Evolutionary conservation across 2,888 invertebrate species (phyloP).

Genomic region (Tetranychus truncatus): DNA sequence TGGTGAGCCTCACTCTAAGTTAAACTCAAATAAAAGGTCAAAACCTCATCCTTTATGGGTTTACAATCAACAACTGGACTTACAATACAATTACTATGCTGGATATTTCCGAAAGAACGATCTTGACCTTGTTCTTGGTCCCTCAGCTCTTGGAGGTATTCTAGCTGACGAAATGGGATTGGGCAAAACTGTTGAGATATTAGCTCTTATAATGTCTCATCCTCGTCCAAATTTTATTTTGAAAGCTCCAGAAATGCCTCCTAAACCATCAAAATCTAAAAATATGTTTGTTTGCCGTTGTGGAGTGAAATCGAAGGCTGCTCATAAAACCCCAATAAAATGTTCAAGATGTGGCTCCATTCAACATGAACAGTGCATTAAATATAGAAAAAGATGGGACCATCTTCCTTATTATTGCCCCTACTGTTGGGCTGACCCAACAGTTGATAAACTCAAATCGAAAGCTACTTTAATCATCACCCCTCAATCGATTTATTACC

Average conservation of each 20-base stretch:
- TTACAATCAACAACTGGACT: conserved; percentile 29
- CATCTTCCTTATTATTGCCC: conserved; percentile 43
- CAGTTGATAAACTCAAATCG: conserved; percentile 34
- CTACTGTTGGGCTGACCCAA: conserved; percentile 42
- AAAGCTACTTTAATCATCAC: conserved; percentile 52
- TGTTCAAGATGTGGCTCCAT: conserved; percentile 42
- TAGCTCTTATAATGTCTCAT: conserved; percentile 46
- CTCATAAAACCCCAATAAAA: conserved; percentile 16
- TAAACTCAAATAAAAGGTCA: background rate
- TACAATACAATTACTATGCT: conserved; percentile 37
- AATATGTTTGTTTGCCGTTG: conserved; percentile 19
- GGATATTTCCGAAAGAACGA: conserved; percentile 29
- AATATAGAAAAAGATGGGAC: conserved; percentile 32
- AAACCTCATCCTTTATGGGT: conserved; percentile 30
- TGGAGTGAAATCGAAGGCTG: conserved; percentile 20
- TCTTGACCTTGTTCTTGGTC: background rate
- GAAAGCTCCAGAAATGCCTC: background rate
- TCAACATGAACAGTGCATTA: conserved; percentile 48
- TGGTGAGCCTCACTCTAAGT: background rate
- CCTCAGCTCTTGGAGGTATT: conserved; percentile 45
- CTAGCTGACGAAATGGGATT: conserved; percentile 64
- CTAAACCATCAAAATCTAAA: background rate
- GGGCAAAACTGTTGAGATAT: conserved; percentile 57
- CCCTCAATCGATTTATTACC: conserved; percentile 46
- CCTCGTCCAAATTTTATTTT: conserved; percentile 26